A percentile compares a stretch with the other conserved stretches of the same genome.
phyloP scores from a whole-genome alignment of 2,797 vertebrate genomes.

The Sciurus carolinensis region DNA sequence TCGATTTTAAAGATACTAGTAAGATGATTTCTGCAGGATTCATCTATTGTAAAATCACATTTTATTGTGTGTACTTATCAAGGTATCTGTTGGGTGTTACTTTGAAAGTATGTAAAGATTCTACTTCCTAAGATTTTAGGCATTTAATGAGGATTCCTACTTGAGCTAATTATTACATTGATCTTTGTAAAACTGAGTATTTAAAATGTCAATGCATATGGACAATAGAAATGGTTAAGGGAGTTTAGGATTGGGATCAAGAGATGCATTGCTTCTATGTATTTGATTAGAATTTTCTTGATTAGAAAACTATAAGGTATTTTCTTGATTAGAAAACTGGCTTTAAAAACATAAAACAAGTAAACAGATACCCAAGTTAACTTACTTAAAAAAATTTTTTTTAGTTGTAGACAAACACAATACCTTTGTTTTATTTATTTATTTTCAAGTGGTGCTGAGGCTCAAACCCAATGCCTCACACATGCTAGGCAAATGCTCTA shows the following conservation, averaged over 20 bases:
- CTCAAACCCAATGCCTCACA: too few relatives aligned
- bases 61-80: not conserved
- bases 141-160: not conserved
- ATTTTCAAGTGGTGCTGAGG: too few relatives aligned
- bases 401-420: too few relatives aligned
- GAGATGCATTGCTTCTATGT: not conserved
- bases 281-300: not conserved
- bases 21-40: not conserved
- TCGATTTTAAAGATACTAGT: not conserved
- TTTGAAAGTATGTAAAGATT: not conserved
- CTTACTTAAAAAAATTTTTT: not conserved
- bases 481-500: too few relatives aligned
- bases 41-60: not conserved
- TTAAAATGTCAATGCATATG: not conserved
- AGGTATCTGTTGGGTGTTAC: not conserved
- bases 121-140: not conserved
- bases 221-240: not conserved
- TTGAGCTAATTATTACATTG: not conserved
- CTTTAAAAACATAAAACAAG: not conserved
- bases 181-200: not conserved
- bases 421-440: too few relatives aligned
- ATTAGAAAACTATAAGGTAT: not conserved
- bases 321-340: not conserved
- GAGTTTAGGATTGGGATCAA: not conserved
- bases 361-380: not conserved